Conservation (phyloP, 2,797 vertebrate species). For the Tokudaia muenninki region DNA sequence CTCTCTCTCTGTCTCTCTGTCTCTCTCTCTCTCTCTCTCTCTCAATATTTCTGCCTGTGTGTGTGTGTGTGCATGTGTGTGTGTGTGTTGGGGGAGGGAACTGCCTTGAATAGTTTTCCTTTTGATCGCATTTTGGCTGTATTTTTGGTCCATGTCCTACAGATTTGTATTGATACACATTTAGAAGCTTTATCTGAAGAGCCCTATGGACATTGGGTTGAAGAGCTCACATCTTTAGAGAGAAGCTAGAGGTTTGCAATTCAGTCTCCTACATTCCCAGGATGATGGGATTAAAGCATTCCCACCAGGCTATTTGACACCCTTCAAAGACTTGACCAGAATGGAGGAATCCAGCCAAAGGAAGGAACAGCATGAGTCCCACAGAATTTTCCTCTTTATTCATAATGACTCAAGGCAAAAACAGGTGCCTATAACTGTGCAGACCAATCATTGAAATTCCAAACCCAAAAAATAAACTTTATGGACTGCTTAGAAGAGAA, state of each 20-base stretch:
- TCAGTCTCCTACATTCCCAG: not conserved
- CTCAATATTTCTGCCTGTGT: not conserved
- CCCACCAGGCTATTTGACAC: conserved; percentile 1
- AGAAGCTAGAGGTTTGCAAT: not conserved
- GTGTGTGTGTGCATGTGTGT: not conserved
- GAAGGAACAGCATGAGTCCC: not conserved
- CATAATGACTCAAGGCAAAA: conserved; percentile 63
- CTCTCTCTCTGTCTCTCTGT: not conserved
- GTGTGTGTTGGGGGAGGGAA: not conserved
- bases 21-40: not conserved
- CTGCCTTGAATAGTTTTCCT: not conserved
- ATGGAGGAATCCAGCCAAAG: conserved; percentile 15
- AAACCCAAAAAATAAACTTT: conserved; percentile 54
- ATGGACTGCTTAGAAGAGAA: conserved; percentile 37
- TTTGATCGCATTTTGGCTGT: not conserved
- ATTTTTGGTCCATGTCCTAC: not conserved
- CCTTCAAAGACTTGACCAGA: conserved; percentile 7
- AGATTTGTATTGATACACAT: not conserved
- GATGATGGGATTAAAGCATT: not conserved
- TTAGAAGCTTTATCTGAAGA: conserved; percentile 18
- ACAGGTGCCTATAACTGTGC: conserved; percentile 37
- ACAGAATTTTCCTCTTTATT: conserved; percentile 55
- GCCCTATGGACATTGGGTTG: not conserved
- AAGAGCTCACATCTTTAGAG: conserved; percentile 35
- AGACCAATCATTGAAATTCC: conserved; percentile 40